These are phyloP conservation scores for Sthenelais limicola DNA, from an alignment of 2,888 invertebrate genomes.

Conservation along the genomic window DNA sequence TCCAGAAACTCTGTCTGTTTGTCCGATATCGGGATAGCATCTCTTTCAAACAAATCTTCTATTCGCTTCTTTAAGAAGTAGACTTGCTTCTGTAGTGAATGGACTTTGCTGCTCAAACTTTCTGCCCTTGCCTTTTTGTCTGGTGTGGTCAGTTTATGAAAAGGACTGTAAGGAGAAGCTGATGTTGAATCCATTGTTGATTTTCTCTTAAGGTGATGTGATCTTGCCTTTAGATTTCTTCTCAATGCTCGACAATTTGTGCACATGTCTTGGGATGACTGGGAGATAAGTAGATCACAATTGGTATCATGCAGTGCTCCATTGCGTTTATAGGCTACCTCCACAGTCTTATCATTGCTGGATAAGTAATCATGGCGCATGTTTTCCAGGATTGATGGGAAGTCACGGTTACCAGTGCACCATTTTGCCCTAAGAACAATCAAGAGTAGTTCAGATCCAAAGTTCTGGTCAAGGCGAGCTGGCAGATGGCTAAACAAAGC, in stretches of 20 bases:
- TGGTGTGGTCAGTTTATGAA: too few relatives aligned
- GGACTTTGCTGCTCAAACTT: too few relatives aligned
- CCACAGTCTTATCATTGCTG: not conserved
- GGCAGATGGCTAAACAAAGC: not conserved
- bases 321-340: not conserved
- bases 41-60: too few relatives aligned
- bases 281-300: not conserved
- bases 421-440: not conserved
- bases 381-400: not conserved
- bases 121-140: too few relatives aligned
- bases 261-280: not conserved
- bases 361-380: not conserved
- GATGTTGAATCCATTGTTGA: too few relatives aligned
- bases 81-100: too few relatives aligned
- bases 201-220: not conserved
- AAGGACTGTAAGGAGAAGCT: too few relatives aligned
- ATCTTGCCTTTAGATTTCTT: not conserved
- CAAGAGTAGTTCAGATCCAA: not conserved
- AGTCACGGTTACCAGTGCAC: not conserved
- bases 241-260: not conserved
- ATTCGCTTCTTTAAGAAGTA: too few relatives aligned
- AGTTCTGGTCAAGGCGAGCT: not conserved
- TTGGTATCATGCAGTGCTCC: not conserved
- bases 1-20: too few relatives aligned
- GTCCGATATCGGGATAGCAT: too few relatives aligned